Percentiles rank a stretch among this genome's conserved stretches.
Evolutionary conservation across 1,140 invertebrate species (phyloP).

Genomic region (Scaptomyza montana): DNA sequence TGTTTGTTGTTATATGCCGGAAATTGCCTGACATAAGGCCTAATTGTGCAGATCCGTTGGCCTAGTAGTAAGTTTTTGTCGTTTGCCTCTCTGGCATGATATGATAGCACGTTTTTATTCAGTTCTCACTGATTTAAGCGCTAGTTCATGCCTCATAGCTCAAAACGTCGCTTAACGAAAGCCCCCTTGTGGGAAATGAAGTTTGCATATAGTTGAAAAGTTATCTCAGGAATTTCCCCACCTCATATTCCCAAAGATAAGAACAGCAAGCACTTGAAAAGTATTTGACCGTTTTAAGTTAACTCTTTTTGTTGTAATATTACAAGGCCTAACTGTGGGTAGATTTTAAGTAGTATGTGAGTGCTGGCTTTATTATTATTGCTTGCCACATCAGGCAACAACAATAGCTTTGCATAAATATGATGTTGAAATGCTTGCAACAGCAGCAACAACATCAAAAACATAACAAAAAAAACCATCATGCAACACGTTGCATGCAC

Average conservation of each 20-base stretch:
- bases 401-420: conserved; percentile 55
- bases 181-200: conserved; percentile 37
- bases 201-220: conserved; percentile 35
- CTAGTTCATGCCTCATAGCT: not conserved
- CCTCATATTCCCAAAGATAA: conserved; percentile 53
- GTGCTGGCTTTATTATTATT: conserved; percentile 38
- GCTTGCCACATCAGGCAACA: conserved; percentile 58
- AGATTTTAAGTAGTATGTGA: conserved; percentile 15
- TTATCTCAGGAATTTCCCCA: conserved; percentile 53
- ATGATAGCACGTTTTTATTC: conserved; percentile 14
- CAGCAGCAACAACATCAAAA: conserved; percentile 22
- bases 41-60: conserved; percentile 51
- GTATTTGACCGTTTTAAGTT: conserved; percentile 53
- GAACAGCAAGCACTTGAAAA: conserved; percentile 20
- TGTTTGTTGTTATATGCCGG: conserved; percentile 32
- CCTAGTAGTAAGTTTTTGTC: conserved; percentile 17
- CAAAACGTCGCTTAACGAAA: conserved; percentile 37
- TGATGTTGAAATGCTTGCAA: conserved; percentile 50
- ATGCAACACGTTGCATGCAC: conserved; percentile 82
- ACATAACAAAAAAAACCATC: conserved; percentile 1
- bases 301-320: not conserved
- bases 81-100: conserved; percentile 34
- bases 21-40: conserved; percentile 37
- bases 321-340: conserved; percentile 24
- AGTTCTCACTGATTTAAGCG: conserved; percentile 8